Evolutionary conservation across 53 echinoderm and acorn worm genomes (phyloP), one percentile per base, ranked within the genome.

Genomic region (Patiria pectinifera): DNA sequence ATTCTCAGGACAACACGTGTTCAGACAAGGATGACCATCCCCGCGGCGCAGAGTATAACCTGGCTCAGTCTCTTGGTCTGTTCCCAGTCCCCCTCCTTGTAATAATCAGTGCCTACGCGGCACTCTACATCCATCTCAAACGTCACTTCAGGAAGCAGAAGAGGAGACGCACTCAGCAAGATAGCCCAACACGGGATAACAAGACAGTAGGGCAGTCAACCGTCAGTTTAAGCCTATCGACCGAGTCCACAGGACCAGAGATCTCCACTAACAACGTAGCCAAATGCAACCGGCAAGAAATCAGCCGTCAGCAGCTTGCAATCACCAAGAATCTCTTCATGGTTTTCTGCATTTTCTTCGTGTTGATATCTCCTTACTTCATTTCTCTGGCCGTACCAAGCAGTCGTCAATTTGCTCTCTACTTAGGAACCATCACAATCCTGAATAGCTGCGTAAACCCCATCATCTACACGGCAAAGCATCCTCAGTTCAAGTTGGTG

Each of bases 321-420:
- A 86, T 92, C 81, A 92, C 92, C 61, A 92, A 86, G 80, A 92
- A 86, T 62, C 46, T 92, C 35, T 92, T 92, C 70, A 5, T 92
- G 15, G 86, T 92, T 11, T 85, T 92, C 15, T 92, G 92, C 70
- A 62, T 86, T 66, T 92, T 92, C 26, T 45, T 66, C 23, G 23
- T 92, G n/a, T 63, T 85, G 16, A 13, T 85, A 9, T 92, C 92
- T 1, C 92, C 92, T 19, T 92, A 86, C 71, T 92, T 85, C 24
- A 86, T 92, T 58, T 78, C 92, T 43, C 80, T 92, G 10, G 58
- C 86, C 63, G 24, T 92, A 23, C 92, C 92, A 26, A 43, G 18
- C 4, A 79, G 86, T 8, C 78, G 79, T 72, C 62, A 92, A 60
- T 85, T 92, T 19, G 69, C 86, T 62, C 63, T 92, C 1, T 85